Evolutionary conservation across 2,888 invertebrate species (phyloP), one percentile per base, ranked within the genome.

Genomic region (Hypercompe scribonia): DNA sequence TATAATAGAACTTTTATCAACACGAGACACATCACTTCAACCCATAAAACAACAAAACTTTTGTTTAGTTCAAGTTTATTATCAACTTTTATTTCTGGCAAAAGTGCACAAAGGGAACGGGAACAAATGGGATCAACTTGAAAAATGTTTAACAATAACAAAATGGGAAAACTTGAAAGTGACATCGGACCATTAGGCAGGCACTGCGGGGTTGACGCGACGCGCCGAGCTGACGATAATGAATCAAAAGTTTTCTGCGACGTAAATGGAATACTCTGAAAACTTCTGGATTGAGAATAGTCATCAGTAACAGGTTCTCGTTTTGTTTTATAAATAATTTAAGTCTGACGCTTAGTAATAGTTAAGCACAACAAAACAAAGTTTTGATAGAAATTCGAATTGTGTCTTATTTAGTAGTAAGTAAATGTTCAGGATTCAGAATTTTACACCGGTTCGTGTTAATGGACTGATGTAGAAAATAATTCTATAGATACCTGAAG

Each of bases 111-210:
- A 79, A 83, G 84, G 84, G 84, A 87, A 87, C 86, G 87, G 86
- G 86, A 89, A 91, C 90, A 91, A 92, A 92, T 91, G 90, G 88
- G 90, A 91, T 91, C 89, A 89, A 85, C 87, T 91, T 90, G 90
- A 92, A 90, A 91, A 92, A 92, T 91, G 90, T 90, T 87, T 90
- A 89, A 90, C 90, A 91, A 92, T 92, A 92, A 92, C 89, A 87
- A 87, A 91, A 92, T 91, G 89, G 89, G 86, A 87, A 89, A 92
- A 92, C 89, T 92, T 91, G 87, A 89, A 87, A 92, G 90, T 91
- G 91, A 92, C 91, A 89, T 89, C 84, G 88, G 85, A 78, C 90
- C 90, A 91, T 92, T 92, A 92, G 88, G 86, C 88, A 87, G 85
- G 85, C 87, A 86, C 77, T 85, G 84, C 83, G 81, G 83, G 84